Conservation (phyloP, 2,888 invertebrate species). For the Crocallis elinguaria region DNA sequence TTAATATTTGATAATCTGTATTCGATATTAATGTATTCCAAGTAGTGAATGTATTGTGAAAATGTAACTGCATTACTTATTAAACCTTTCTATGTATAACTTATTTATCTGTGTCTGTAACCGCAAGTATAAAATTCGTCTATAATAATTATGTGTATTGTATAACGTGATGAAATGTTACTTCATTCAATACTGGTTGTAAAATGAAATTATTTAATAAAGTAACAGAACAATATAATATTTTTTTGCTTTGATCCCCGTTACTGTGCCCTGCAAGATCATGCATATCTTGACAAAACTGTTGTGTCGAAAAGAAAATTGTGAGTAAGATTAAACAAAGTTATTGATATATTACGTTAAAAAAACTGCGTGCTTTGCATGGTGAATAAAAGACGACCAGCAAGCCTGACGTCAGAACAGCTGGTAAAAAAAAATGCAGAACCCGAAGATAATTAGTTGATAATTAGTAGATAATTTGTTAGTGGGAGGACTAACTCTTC, state of each 20-base stretch:
- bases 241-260: background rate
- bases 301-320: too few species aligned
- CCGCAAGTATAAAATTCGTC: conserved; percentile 62
- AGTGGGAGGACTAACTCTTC: too few species aligned
- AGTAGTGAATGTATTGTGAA: conserved; percentile 54
- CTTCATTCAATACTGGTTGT: conserved; percentile 81
- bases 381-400: too few species aligned
- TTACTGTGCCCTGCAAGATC: background rate
- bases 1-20: conserved; percentile 52
- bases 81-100: conserved; percentile 59
- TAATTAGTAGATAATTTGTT: too few species aligned
- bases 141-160: conserved; percentile 67
- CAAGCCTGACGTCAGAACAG: too few species aligned
- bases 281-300: too few species aligned
- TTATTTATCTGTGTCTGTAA: conserved; percentile 75
- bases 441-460: too few species aligned
- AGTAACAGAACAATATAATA: conserved; percentile 66
- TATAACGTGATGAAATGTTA: conserved; percentile 79
- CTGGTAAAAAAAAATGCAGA: too few species aligned
- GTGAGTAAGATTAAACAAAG: too few species aligned
- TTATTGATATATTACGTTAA: too few species aligned
- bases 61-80: conserved; percentile 63
- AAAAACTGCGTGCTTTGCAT: too few species aligned
- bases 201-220: conserved; percentile 83
- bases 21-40: conserved; percentile 60